Conservation (phyloP, 1,140 invertebrate genomes). For the Cryptotermes secundus region DNA sequence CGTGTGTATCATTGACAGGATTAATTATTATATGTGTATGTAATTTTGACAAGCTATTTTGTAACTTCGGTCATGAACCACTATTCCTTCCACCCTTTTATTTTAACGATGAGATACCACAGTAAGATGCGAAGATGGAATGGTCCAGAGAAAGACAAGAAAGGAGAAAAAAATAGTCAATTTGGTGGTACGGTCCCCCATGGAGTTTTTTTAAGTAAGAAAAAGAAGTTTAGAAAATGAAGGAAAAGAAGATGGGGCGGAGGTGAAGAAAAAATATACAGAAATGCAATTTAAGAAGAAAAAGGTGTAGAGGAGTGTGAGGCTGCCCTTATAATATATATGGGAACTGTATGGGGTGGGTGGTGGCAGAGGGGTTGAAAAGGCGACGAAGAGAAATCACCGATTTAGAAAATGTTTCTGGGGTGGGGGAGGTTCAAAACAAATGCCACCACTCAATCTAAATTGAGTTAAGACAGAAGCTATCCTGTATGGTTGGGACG, state of each 20-base stretch:
- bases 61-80: not conserved
- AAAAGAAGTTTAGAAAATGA: conserved; percentile 37
- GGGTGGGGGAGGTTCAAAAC: conserved; percentile 33
- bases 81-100: not conserved
- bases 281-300: conserved; percentile 38
- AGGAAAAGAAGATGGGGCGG: conserved; percentile 28
- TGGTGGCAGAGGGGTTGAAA: conserved; percentile 7
- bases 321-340: not conserved
- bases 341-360: conserved; percentile 1
- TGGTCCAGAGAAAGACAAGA: not conserved
- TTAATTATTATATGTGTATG: no score
- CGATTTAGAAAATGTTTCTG: conserved; percentile 38
- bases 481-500: not conserved
- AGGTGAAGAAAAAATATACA: conserved; percentile 32
- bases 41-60: not conserved
- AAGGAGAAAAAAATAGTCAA: conserved; percentile 32
- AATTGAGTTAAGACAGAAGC: conserved; percentile 39
- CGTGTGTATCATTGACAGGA: no score
- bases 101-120: not conserved
- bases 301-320: not conserved
- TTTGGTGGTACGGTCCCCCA: conserved; percentile 30
- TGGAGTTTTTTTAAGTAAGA: conserved; percentile 35
- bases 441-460: conserved; percentile 40
- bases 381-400: conserved; percentile 38
- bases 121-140: conserved; percentile 8